Evolutionary conservation across 2,797 vertebrate species (phyloP).

Genomic region (Vultur gryphus): DNA sequence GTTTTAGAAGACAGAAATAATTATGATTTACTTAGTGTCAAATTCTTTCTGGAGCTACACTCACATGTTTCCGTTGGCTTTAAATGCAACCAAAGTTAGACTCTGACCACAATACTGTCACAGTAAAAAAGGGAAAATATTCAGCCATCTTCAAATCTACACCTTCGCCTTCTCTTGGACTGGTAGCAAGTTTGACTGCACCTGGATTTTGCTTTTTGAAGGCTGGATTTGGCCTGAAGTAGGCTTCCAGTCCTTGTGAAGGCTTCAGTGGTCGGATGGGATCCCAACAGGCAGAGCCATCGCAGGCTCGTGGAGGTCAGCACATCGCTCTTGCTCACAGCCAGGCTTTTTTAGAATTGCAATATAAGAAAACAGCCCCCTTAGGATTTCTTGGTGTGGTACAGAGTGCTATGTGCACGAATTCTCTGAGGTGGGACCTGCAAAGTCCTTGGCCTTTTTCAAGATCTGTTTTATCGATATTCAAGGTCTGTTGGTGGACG

Average conservation of each 20-base stretch:
- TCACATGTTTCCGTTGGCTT: not conserved
- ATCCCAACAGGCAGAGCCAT: constrained; percentile 7
- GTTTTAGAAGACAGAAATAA: constrained; percentile 8
- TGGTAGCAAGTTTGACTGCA: not conserved
- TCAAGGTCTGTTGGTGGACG: not conserved
- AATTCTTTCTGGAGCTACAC: not conserved
- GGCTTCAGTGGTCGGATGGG: not conserved
- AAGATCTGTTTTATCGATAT: not conserved
- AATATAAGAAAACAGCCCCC: not conserved
- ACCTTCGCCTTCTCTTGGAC: not conserved
- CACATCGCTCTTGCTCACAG: not conserved
- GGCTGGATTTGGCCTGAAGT: constrained; percentile 35
- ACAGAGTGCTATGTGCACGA: not conserved
- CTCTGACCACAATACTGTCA: not conserved
- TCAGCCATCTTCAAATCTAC: not conserved
- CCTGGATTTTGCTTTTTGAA: constrained; percentile 43
- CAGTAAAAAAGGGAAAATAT: not conserved
- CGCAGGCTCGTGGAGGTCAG: not conserved
- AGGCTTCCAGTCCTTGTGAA: constrained; percentile 21
- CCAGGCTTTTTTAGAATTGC: not conserved
- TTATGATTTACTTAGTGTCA: not conserved
- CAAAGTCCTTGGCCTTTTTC: not conserved
- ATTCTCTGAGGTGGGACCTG: not conserved
- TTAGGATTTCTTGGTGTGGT: not conserved
- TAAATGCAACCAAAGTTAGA: not conserved